Conservation (phyloP, 2,113 vertebrate genomes). For the Cyphomyrus discorhynchus region DNA sequence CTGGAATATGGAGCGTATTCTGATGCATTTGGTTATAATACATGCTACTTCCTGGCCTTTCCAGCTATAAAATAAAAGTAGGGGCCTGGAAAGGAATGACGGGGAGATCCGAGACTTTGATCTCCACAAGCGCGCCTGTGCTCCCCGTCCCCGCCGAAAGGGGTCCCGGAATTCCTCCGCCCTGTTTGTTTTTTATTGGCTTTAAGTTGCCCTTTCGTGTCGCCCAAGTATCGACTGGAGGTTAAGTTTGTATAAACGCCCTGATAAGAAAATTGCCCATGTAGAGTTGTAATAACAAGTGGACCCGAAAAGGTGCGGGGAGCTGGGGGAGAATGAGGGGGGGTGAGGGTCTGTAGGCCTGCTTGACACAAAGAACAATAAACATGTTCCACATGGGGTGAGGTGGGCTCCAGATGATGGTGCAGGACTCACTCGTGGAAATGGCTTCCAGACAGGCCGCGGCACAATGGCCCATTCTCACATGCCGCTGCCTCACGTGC, state of each 20-base stretch:
- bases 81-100: background rate
- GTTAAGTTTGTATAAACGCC: conserved; percentile 45
- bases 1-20: background rate
- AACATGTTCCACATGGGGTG: conserved; percentile 47
- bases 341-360: conserved; percentile 32
- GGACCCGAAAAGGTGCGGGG: conserved; percentile 26
- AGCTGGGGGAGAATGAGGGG: background rate
- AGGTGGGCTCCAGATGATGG: conserved; percentile 34
- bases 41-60: background rate
- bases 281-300: conserved; percentile 43
- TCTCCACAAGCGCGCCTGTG: background rate
- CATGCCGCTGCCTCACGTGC: background rate
- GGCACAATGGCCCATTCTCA: conserved; percentile 41
- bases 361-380: conserved; percentile 50
- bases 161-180: background rate
- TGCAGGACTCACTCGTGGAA: conserved; percentile 27
- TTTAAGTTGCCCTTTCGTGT: conserved; percentile 12
- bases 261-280: conserved; percentile 44
- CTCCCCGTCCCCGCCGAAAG: background rate
- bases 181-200: conserved; percentile 26
- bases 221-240: conserved; percentile 29
- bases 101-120: background rate
- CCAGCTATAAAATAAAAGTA: background rate
- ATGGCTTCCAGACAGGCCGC: conserved; percentile 42
- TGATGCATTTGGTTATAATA: background rate